Base-by-base conservation (phyloP, 1,140 invertebrate genomes). In the Caenorhabditis brenneri region DNA sequence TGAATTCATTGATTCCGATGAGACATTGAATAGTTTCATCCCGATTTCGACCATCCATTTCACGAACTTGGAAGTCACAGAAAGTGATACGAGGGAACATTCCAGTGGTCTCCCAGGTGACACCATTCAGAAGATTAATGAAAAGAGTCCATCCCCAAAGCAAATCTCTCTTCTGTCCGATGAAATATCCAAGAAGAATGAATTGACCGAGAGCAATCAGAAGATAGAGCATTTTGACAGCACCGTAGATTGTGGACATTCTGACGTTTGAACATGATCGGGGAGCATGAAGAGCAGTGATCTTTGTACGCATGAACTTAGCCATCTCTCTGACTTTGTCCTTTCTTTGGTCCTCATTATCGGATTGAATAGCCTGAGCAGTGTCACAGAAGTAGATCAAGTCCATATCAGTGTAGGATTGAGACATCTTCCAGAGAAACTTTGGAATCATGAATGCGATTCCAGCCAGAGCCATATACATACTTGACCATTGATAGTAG, bases 141-240 rank as follows among this genome's bases (percentile, higher is more conserved):
- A 83, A 74, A 27, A 83, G 60, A 29, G 29, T 65, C 81, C 81
- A 83, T 65, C 81, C 81, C 81, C 81, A 83, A 16, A 83, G 16
- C 42, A 83, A 36, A 51, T 83, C 42, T n/a, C 12, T 39, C 29
- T 65, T 83, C 19, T 65, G 60, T 29, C 81, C 81, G 33, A 83
- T 22, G n/a, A 83, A 83, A 33, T 74, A 74, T 27, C 49, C 74
- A 33, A 83, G 58, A 51, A 78, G n/a, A 19, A 42, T 7, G 36
- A 83, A 49, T 22, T 83, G 60, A 33, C 15, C 39, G 46, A 29
- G 1, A 12, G 74, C 74, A 65, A 58, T 74, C 6, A 74, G 4
- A 12, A 83, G 55, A 27, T 74, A 83, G 42, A 74, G 39, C 9
- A 65, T 27, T 27, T 83, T 83, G 46, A 83, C 78, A 2, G 49